Evolutionary conservation across 2,888 invertebrate species (phyloP).

Genomic region (Carabus problematicus): DNA sequence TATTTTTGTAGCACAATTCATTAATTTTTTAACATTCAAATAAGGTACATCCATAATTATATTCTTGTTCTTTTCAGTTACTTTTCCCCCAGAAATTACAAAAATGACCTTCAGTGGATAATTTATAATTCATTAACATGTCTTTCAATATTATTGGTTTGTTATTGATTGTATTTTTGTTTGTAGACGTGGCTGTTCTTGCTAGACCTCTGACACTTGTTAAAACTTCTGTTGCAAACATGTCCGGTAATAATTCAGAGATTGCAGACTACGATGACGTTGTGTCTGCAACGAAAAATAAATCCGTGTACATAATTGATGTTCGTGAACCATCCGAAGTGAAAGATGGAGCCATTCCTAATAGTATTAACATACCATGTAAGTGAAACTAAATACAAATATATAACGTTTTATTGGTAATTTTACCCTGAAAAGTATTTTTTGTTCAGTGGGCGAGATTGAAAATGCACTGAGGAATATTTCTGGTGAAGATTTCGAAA

Average conservation of each 20-base stretch:
- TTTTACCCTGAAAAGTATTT: background rate
- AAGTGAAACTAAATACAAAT: slow-evolving; percentile 53
- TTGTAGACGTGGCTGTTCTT: no score
- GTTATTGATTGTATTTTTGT: no score
- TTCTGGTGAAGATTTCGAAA: slow-evolving; percentile 64
- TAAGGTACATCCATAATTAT: no score
- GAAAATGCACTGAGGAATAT: slow-evolving; percentile 58
- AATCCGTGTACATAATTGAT: slow-evolving; percentile 70
- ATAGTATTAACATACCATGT: slow-evolving; percentile 80
- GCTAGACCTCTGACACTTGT: no score
- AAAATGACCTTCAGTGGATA: no score
- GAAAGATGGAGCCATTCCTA: slow-evolving; percentile 73
- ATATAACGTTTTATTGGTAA: background rate
- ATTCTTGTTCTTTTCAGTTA: no score
- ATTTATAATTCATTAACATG: no score
- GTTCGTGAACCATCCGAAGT: slow-evolving; percentile 79
- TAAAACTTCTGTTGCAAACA: slow-evolving; percentile 11
- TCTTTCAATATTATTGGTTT: no score
- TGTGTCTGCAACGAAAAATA: slow-evolving; percentile 47
- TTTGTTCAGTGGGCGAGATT: slow-evolving; percentile 62
- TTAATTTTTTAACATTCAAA: no score
- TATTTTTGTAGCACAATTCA: no score
- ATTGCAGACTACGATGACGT: slow-evolving; percentile 28
- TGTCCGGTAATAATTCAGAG: slow-evolving; percentile 18
- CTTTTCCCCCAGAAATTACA: no score